Evolutionary conservation across 2,888 invertebrate genomes (phyloP).

Genomic region (Pachliopta kotzebuea): DNA sequence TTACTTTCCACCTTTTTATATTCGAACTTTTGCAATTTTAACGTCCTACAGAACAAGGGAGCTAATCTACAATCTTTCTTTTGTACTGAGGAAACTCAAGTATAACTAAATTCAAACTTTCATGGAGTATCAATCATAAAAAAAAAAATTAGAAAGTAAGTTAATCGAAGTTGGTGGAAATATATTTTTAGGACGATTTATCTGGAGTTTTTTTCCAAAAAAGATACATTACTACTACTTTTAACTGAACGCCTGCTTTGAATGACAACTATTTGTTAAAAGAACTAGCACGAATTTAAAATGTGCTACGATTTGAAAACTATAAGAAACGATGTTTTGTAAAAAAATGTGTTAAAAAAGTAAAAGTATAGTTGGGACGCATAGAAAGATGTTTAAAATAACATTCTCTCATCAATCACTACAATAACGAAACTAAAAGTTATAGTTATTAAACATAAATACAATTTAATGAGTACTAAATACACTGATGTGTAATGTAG

Average conservation of each 20-base stretch:
- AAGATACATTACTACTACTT: no score
- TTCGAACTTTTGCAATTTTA: slow-evolving; percentile 22
- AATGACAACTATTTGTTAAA: not conserved
- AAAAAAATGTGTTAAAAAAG: no score
- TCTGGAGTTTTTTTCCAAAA: not conserved
- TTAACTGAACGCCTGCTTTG: not conserved
- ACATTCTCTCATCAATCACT: no score
- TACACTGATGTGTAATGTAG: no score
- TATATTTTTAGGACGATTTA: not conserved
- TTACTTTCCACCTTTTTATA: slow-evolving; percentile 14
- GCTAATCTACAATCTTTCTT: slow-evolving; percentile 13
- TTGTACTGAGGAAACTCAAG: slow-evolving; percentile 9
- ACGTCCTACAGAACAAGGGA: slow-evolving; percentile 19
- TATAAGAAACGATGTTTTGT: no score
- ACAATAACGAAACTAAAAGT: no score
- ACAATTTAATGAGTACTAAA: no score
- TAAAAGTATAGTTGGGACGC: no score
- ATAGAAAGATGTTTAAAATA: no score
- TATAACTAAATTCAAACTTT: slow-evolving; percentile 7
- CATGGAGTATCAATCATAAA: slow-evolving; percentile 1
- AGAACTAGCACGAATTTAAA: no score
- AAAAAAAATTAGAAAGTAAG: not conserved
- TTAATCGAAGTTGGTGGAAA: not conserved
- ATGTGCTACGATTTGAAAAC: no score
- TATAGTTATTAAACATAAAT: no score